Evolutionary conservation across 2,888 invertebrate species (phyloP), one percentile per base, ranked within the genome.

Genomic region (Leistus spinibarbis): DNA sequence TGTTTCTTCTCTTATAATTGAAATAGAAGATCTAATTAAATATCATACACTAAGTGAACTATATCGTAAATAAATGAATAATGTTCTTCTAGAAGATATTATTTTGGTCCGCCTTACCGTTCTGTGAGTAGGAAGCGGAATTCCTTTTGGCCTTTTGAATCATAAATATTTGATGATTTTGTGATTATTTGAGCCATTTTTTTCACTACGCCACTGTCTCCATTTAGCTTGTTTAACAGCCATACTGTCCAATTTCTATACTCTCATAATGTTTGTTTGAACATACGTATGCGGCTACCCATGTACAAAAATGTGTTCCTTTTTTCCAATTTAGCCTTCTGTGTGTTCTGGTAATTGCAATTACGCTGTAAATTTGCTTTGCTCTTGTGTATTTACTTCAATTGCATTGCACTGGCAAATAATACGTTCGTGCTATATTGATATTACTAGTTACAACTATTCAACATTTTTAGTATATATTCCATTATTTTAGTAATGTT

Each of bases 341-440:
- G 73, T 67, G 62, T 73, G 19, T 54, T 67, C 67, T 73, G 62
- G 67, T 73, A 73, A 73, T 73, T 73, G 73, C 67, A 66, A 73
- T 73, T 73, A 73, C 60, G 54, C 20, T 60, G 60, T 67, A 67
- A 73, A 73, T 73, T 73, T 73, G 67, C 73, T 73, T 73, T 64
- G 24, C 60, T 73, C n/a, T 19, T 17, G 23, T 73, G 73, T 73
- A 67, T 73, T 73, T 67, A 62, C 73, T 73, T 67, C 73, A 73
- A 73, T 67, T 73, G 67, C 62, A 67, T 67, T 73, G 67, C 67
- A 73, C 53, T 62, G n/a, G 24, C 66, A 70, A 70, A 63, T 70
- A 70, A 70, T 70, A 62, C 53, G 62, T 3, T 53, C 60, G 13
- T 22, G 20, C 20, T 40, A 22, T 63, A 70, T 70, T 70, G 69